phyloP scores from a whole-genome alignment of 2,888 invertebrate species.

The Yponomeuta cagnagella region DNA sequence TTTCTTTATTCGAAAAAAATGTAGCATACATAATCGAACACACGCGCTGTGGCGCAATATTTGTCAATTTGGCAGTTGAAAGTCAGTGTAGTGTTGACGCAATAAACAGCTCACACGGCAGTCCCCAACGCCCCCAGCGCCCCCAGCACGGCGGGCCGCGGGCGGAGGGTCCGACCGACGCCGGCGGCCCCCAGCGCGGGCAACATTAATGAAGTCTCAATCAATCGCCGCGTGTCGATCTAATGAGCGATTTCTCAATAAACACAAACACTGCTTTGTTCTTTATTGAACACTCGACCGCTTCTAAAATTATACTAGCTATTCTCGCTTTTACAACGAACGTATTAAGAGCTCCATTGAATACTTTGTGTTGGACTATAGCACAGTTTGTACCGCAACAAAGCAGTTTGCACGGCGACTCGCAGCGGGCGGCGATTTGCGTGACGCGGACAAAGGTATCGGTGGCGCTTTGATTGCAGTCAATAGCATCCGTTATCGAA shows the following conservation, averaged over 20 bases:
- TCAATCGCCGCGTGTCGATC: constrained; percentile 46
- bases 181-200: background rate
- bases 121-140: no score
- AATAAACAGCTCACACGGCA: no score
- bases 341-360: background rate
- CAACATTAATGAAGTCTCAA: constrained; percentile 24
- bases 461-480: background rate
- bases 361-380: background rate
- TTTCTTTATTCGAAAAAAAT: no score
- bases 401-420: constrained; percentile 26
- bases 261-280: constrained; percentile 28
- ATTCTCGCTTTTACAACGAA: background rate
- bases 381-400: constrained; percentile 16
- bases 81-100: no score
- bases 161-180: background rate
- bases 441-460: background rate
- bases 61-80: no score
- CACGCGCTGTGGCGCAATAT: no score
- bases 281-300: constrained; percentile 23
- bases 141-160: background rate
- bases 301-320: background rate
- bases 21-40: no score
- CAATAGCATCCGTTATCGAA: background rate
- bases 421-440: constrained; percentile 16
- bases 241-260: constrained; percentile 48